Percentiles rank a stretch among this genome's conserved stretches.
phyloP scores from a whole-genome alignment of 2,797 vertebrate species.

The Gobio occitaniae region DNA sequence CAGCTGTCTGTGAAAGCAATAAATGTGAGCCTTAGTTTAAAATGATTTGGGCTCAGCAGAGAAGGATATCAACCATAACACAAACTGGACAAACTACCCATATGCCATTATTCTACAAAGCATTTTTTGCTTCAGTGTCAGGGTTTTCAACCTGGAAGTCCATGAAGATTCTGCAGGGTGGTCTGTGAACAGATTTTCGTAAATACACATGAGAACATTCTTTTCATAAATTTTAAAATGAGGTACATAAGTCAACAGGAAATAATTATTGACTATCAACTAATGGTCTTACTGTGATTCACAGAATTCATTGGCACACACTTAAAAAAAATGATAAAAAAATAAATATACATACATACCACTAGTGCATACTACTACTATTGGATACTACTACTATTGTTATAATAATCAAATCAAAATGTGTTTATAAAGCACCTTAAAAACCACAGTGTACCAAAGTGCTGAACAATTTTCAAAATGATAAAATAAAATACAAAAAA shows the following conservation, averaged over 20 bases:
- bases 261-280: background rate
- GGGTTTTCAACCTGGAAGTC: background rate
- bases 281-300: background rate
- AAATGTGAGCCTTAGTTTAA: background rate
- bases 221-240: background rate
- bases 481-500: too few species aligned
- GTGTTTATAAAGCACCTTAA: too few species aligned
- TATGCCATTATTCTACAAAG: background rate
- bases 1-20: slow-evolving; percentile 20
- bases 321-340: background rate
- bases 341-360: background rate
- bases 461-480: too few species aligned
- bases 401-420: background rate
- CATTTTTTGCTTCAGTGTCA: background rate
- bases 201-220: background rate
- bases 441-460: too few species aligned
- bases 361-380: background rate
- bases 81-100: background rate
- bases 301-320: background rate
- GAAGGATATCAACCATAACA: background rate
- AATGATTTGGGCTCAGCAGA: slow-evolving; percentile 5
- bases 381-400: background rate
- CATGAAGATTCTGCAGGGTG: background rate
- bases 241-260: background rate
- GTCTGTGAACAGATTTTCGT: background rate